A percentile compares a stretch with the other conserved stretches of the same genome.
Evolutionary conservation across 2,888 invertebrate genomes (phyloP).

Genomic region (Choreutis nemorana): DNA sequence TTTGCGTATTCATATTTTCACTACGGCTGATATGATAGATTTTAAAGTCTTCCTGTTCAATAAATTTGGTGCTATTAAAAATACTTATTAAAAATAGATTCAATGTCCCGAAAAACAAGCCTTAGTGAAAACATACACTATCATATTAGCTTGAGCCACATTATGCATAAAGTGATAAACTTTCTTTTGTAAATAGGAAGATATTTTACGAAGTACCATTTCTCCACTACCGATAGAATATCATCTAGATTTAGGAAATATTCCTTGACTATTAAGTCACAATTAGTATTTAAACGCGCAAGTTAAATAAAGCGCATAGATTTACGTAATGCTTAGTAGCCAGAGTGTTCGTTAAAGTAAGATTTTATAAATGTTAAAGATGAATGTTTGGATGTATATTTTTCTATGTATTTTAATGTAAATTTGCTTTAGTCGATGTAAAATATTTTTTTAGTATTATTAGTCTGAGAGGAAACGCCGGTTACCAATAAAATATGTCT

Average conservation of each 20-base stretch:
- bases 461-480: constrained; percentile 66
- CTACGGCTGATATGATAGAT: no score
- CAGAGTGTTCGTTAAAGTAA: constrained; percentile 54
- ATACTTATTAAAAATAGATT: no score
- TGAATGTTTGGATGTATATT: no score
- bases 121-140: no score
- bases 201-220: constrained; percentile 49
- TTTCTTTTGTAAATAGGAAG: no score
- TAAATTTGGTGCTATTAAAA: no score
- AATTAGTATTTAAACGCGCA: constrained; percentile 24
- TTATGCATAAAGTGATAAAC: no score
- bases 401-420: constrained; percentile 42
- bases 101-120: no score
- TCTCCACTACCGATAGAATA: constrained; percentile 54
- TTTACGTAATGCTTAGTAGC: no score
- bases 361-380: constrained; percentile 27
- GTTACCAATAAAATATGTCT: constrained; percentile 65
- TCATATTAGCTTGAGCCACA: no score
- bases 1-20: constrained; percentile 21
- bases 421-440: constrained; percentile 57
- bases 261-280: constrained; percentile 38
- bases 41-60: no score
- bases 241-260: constrained; percentile 30
- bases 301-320: constrained; percentile 39
- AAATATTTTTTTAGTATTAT: constrained; percentile 57